Base-by-base conservation (phyloP, 2,113 vertebrate genomes). In the Eublepharis macularius region DNA sequence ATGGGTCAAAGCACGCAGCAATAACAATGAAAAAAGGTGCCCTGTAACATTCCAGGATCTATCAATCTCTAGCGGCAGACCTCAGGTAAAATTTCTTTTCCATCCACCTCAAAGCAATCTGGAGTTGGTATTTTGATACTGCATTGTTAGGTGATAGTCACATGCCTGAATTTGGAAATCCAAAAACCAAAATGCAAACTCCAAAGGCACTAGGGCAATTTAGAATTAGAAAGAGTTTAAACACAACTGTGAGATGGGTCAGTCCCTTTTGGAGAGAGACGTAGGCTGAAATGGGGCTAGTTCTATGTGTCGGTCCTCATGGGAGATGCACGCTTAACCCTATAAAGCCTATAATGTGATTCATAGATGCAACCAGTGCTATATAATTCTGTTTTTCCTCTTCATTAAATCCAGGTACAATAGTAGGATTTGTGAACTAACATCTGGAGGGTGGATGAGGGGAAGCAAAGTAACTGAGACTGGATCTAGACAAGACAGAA, bases 11-110 rank as follows among this genome's bases (percentile, higher is more conserved):
- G 0, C 87, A 60, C 74, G 68, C 0, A 84, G 73, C 74, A 43
- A 66, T n/a, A 86, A 91, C 45, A 93, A 92, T 85, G 89, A 81
- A 89, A 26, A n/a, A 47, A 45, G 82, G 76, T 89, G 70, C 91
- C 88, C 90, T 86, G 66, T 88, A 81, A 66, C 82, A 66, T 90
- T 88, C 89, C 77, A 82, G 82, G 78, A 68, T 72, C 89, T 36
- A 26, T 0, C 69, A 86, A 83, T 68, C 43, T 87, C 66, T 82
- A 85, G 74, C 68, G 66, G 65, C 69, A 83, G n/a, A 66, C 6
- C 69, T 9, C 1, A 9, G 36, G 87, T 90, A 16, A 57, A 24
- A 60, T 80, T 21, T 72, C 73, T 51, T 49, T 34, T 88, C 70
- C 80, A n/a, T n/a, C n/a, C 45, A 47, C 45, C 51, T 34, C 54